phyloP scores from a whole-genome alignment of 2,888 invertebrate species.

The Ypsolopha sequella region DNA sequence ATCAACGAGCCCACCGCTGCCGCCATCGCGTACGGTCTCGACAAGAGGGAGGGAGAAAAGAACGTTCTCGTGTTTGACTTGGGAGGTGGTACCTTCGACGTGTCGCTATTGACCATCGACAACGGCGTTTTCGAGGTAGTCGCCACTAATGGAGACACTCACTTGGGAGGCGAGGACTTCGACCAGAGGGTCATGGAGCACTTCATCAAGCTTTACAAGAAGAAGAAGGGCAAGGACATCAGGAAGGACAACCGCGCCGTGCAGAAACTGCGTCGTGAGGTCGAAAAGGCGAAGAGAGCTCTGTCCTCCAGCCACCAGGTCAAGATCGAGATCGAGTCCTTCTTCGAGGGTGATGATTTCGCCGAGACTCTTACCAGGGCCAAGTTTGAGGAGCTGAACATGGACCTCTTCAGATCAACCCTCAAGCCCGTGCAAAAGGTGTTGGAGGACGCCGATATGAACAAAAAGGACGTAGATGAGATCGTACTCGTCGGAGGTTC shows the following conservation, averaged over 20 bases:
- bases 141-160: conserved; percentile 95
- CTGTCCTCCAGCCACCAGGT: conserved; percentile 96
- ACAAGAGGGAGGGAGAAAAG: conserved; percentile 97
- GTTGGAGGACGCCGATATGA: conserved; percentile 98
- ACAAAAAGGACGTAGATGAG: conserved; percentile 98
- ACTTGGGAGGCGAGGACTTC: conserved; percentile 99
- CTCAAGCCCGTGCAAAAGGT: conserved; percentile 96
- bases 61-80: conserved; percentile 99
- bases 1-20: conserved; percentile 99
- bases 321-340: conserved; percentile 97
- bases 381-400: conserved; percentile 98
- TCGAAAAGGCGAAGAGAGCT: conserved; percentile 97
- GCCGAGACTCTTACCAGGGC: conserved; percentile 97
- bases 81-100: conserved; percentile 99
- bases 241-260: conserved; percentile 95
- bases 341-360: conserved; percentile 99
- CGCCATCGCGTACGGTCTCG: conserved; percentile 96
- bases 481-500: conserved; percentile 99
- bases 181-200: conserved; percentile 99
- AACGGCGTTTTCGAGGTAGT: conserved; percentile 98
- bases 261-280: conserved; percentile 96
- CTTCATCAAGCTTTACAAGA: conserved; percentile 98
- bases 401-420: conserved; percentile 91
- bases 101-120: conserved; percentile 97
- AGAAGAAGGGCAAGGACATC: conserved; percentile 98